phyloP scores from a whole-genome alignment of 2,888 invertebrate species.

The Tortricodes alternella region DNA sequence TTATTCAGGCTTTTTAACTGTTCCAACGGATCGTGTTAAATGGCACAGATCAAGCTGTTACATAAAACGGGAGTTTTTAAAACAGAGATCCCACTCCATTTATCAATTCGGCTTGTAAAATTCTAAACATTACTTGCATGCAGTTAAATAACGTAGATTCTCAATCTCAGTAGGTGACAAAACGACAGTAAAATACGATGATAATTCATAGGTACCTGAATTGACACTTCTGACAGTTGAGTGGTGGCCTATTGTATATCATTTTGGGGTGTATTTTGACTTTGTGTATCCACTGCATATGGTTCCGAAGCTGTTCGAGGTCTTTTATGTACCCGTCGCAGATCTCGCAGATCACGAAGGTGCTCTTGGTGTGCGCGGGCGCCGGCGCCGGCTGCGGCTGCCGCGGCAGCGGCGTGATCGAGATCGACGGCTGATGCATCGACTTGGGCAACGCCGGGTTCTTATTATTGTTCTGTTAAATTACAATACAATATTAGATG shows the following conservation, averaged over 20 bases:
- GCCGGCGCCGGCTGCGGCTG: conserved; percentile 64
- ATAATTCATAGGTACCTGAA: too few relatives aligned
- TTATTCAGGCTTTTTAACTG: too few relatives aligned
- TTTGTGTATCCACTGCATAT: conserved; percentile 99
- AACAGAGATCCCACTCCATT: too few relatives aligned
- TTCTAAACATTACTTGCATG: too few relatives aligned
- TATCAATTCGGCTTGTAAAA: too few relatives aligned
- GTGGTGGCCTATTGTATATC: conserved; percentile 96
- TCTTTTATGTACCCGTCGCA: conserved; percentile 99
- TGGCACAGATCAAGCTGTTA: too few relatives aligned
- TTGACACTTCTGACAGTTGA: conserved; percentile 98
- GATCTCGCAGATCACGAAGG: conserved; percentile 97
- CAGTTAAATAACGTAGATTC: too few relatives aligned
- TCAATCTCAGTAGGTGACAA: too few relatives aligned
- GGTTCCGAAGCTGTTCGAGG: conserved; percentile 95
- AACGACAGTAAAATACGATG: too few relatives aligned
- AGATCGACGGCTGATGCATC: conserved; percentile 90
- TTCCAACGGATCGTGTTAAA: too few relatives aligned
- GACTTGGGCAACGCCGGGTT: conserved; percentile 44
- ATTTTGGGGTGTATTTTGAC: conserved; percentile 98
- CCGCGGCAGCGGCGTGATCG: conserved; percentile 92
- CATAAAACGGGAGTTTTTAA: too few relatives aligned
- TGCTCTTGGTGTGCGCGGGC: conserved; percentile 84
- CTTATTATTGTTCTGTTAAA: conserved; percentile 54
- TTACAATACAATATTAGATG: not conserved